These are phyloP conservation scores for Lithobates pipiens DNA, from an alignment of 2,797 vertebrate species.

Conservation along the genomic window DNA sequence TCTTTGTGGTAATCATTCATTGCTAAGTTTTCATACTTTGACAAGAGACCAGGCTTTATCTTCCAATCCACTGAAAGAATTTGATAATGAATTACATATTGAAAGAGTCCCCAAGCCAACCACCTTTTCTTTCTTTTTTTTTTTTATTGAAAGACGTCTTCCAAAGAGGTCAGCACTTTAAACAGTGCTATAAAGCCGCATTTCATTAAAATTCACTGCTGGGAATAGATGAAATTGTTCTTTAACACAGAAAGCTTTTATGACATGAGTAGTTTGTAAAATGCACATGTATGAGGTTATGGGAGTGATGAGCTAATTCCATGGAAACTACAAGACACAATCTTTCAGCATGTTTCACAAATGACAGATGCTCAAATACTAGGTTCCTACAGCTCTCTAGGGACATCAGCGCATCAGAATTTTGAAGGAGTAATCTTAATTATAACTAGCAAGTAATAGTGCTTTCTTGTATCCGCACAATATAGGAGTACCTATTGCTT, in stretches of 20 bases:
- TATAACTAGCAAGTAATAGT: too few species aligned
- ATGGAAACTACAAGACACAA: slow-evolving; percentile 3
- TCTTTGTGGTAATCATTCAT: slow-evolving; percentile 64
- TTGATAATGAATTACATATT: slow-evolving; percentile 49
- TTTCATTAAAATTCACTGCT: slow-evolving; percentile 49
- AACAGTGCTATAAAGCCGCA: slow-evolving; percentile 40
- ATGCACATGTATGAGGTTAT: not conserved
- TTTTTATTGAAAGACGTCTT: slow-evolving; percentile 47
- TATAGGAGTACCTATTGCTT: too few species aligned
- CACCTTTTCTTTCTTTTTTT: slow-evolving; percentile 17
- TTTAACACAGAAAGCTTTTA: slow-evolving; percentile 43
- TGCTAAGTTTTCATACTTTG: slow-evolving; percentile 67
- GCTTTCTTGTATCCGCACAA: too few species aligned
- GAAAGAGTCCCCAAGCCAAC: slow-evolving; percentile 60
- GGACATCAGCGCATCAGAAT: not conserved
- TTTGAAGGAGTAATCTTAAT: not conserved
- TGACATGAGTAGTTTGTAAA: slow-evolving; percentile 31
- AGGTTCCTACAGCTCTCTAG: not conserved
- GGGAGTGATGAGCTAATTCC: slow-evolving; percentile 24
- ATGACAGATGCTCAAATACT: slow-evolving; percentile 4
- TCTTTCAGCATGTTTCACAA: slow-evolving; percentile 2
- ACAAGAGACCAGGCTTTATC: slow-evolving; percentile 63
- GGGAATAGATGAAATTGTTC: slow-evolving; percentile 50
- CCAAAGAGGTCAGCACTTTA: slow-evolving; percentile 53
- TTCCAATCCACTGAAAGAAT: slow-evolving; percentile 64